Evolutionary conservation across 37 sponge, comb jelly and placozoan species (phyloP).

Genomic region (Cladorhizidae sp.): DNA sequence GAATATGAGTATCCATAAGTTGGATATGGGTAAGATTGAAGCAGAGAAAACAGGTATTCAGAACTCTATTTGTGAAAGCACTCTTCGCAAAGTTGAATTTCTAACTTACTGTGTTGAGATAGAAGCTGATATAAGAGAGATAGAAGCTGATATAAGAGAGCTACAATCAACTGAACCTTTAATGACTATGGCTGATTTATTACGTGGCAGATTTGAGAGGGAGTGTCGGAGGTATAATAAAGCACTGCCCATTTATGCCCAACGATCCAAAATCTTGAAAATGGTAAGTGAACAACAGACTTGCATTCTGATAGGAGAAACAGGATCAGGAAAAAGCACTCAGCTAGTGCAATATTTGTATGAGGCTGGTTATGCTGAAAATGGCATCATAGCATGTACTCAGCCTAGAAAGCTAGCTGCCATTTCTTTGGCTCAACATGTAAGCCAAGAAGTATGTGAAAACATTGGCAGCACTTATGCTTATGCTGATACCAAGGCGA

Average conservation of each 20-base stretch:
- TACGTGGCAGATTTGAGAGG: background rate
- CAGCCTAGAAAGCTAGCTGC: conserved; percentile 91
- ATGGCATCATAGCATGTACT: conserved; percentile 68
- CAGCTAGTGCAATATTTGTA: conserved; percentile 88
- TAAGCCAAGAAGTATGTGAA: conserved; percentile 59
- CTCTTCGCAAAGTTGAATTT: conserved; percentile 2
- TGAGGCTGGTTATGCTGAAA: conserved; percentile 65
- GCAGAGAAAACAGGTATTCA: background rate
- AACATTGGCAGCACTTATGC: conserved; percentile 56
- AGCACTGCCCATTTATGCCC: conserved; percentile 63
- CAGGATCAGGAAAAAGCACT: conserved; percentile 94
- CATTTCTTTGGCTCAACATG: conserved; percentile 75
- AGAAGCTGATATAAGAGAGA: background rate
- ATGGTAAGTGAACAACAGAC: conserved; percentile 44
- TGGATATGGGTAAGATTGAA: background rate
- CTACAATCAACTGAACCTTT: background rate
- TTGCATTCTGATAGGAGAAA: conserved; percentile 80
- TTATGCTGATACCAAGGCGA: conserved; percentile 49
- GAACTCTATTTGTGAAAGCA: background rate
- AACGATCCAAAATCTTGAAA: conserved; percentile 36
- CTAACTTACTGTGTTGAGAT: background rate
- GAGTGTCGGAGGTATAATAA: conserved; percentile 44
- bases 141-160: background rate
- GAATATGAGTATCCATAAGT: background rate
- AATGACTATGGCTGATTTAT: too few species aligned